Evolutionary conservation across 2,888 invertebrate genomes (phyloP).

Genomic region (Metellina segmentata): DNA sequence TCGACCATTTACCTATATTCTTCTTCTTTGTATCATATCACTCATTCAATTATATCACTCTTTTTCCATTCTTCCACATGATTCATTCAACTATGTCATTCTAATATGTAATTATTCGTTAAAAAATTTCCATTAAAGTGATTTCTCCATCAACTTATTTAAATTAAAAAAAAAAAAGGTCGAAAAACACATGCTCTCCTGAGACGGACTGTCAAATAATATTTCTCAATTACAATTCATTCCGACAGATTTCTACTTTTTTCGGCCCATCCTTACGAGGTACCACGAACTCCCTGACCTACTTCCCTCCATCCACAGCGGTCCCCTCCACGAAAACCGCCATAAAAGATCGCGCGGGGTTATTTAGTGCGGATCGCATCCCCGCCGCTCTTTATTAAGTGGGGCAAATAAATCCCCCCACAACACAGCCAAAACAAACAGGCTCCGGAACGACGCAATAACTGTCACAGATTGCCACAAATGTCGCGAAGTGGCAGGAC

Average conservation of each 20-base stretch:
- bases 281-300: constrained; percentile 11
- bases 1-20: too few species aligned
- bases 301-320: constrained; percentile 14
- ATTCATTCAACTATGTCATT: too few species aligned
- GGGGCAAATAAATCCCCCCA: constrained; percentile 18
- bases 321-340: not conserved
- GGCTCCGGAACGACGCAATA: constrained; percentile 37
- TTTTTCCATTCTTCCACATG: too few species aligned
- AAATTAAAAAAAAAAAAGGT: not conserved
- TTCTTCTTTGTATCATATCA: too few species aligned
- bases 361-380: constrained; percentile 29
- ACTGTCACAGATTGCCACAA: constrained; percentile 31
- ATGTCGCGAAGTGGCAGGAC: constrained; percentile 28
- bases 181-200: not conserved
- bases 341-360: not conserved
- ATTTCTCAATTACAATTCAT: not conserved
- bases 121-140: too few species aligned
- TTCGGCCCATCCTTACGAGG: too few species aligned
- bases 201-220: not conserved
- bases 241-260: not conserved
- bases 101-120: too few species aligned
- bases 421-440: not conserved
- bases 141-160: too few species aligned
- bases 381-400: constrained; percentile 31
- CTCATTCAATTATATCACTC: too few species aligned